Base-by-base conservation (phyloP, 2,888 invertebrate genomes). In the Drosophila colorata region DNA sequence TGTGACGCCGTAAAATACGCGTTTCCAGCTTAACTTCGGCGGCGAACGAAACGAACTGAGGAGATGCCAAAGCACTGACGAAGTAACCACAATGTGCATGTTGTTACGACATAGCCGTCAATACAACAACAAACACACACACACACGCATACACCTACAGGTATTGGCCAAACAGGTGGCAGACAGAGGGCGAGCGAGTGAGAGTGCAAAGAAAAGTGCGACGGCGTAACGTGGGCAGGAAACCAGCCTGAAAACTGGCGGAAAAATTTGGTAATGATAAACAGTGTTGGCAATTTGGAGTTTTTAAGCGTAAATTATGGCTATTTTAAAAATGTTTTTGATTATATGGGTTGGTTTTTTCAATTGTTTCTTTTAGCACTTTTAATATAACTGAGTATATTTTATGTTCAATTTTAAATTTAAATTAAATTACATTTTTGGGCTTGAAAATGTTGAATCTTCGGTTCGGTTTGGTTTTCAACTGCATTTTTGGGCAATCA, bases 1-100 rank as follows among this genome's bases (percentile, higher is more conserved):
- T 58, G 47, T 20, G 40, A 9, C 14, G 9, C 38, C 16, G 40
- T 35, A 37, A 49, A 46, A 28, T 37, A 28, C 31, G 18, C 31
- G 49, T 47, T 61, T 35, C 16, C 53, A 46, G 28, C 41, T 41
- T 13, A 63, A 18, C 46, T 64, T 35, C 40, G 69, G 49, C 61
- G 56, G 61, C 35, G 38, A 56, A 37, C 35, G 31, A 55, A 41
- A 52, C 35, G 40, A 16, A 69, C 49, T 63, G 69, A 52, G 13
- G 13, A 14, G 25, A 18, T 31, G 33, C 31, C 35, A 33, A 51
- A 41, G 40, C 46, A 46, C 63, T 61, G 23, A 16, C 52, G 14
- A 25, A 41, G 53, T 65, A 65, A 65, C 65, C 57, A 37, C 85
- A 81, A 69, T 74, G 71, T 66, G 68, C 75, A 69, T 66, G 84